These are phyloP conservation scores for Catharus fuscescens DNA, from an alignment of 2,113 vertebrate species.

Conservation along the genomic window DNA sequence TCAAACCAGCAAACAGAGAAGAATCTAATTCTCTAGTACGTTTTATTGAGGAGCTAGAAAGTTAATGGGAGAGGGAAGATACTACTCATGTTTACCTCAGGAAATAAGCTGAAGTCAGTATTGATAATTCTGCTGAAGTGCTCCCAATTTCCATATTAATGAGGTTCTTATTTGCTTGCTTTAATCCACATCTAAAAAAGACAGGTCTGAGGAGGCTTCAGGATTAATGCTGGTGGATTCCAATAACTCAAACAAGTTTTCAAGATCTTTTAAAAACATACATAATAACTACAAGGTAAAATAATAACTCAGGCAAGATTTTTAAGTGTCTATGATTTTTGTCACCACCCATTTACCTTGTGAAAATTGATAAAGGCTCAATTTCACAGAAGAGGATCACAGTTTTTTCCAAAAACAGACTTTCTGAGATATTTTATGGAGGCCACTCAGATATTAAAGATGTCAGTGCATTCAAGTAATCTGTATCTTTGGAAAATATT, in stretches of 20 bases:
- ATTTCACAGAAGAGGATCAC: not conserved
- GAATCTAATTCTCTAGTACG: not conserved
- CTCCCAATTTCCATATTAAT: not conserved
- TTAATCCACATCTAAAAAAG: not conserved
- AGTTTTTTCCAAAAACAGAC: not conserved
- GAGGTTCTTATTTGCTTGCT: not conserved
- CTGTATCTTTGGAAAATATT: conserved; percentile 7
- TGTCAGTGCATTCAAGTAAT: not conserved
- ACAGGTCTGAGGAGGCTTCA: not conserved
- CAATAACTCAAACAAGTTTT: not conserved
- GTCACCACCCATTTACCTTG: not conserved
- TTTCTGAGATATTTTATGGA: not conserved
- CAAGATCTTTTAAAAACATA: not conserved
- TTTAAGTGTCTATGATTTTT: not conserved
- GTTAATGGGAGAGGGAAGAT: not conserved
- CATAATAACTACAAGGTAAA: not conserved
- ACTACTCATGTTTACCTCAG: not conserved
- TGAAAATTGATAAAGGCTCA: not conserved
- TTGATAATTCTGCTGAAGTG: not conserved
- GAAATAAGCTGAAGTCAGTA: not conserved
- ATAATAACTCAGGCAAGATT: not conserved
- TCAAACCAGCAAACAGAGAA: not conserved
- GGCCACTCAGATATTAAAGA: not conserved
- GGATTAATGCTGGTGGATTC: not conserved
- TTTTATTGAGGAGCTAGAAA: not conserved